Conservation (phyloP, 2,888 invertebrate genomes). For the Eupeodes latifasciatus region DNA sequence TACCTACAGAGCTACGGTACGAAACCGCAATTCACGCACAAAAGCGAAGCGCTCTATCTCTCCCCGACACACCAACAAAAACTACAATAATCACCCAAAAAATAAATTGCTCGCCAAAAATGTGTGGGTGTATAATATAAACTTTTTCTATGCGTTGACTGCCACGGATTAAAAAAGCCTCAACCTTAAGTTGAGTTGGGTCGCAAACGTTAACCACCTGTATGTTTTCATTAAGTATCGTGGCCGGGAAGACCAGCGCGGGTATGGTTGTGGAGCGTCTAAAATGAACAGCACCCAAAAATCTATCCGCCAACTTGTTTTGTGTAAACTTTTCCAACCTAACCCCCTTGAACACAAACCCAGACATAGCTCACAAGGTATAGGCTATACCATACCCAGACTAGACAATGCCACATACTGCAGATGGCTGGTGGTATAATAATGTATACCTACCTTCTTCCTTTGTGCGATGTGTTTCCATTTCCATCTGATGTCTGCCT, state of each 20-base stretch:
- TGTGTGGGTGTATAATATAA: background rate
- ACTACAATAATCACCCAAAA: background rate
- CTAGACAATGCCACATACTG: slow-evolving; percentile 34
- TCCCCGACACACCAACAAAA: background rate
- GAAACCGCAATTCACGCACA: background rate
- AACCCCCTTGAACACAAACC: background rate
- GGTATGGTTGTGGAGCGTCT: background rate
- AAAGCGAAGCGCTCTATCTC: background rate
- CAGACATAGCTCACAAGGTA: slow-evolving; percentile 4
- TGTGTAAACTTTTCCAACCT: background rate
- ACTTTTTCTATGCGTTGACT: slow-evolving; percentile 32
- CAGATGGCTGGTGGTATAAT: background rate
- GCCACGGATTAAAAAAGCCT: slow-evolving; percentile 32
- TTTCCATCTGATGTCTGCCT: slow-evolving; percentile 13
- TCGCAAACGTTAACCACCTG: slow-evolving; percentile 47
- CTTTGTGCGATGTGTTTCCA: slow-evolving; percentile 6
- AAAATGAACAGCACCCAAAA: slow-evolving; percentile 31
- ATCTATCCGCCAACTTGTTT: slow-evolving; percentile 4
- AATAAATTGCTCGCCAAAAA: background rate
- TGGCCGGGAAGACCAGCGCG: background rate
- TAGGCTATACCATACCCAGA: background rate
- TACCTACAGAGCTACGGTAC: background rate
- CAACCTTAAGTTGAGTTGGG: slow-evolving; percentile 2
- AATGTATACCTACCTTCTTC: background rate
- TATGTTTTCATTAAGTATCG: slow-evolving; percentile 30